phyloP scores from a whole-genome alignment of 2,797 vertebrate genomes.

The Micropoecilia bifurca region DNA sequence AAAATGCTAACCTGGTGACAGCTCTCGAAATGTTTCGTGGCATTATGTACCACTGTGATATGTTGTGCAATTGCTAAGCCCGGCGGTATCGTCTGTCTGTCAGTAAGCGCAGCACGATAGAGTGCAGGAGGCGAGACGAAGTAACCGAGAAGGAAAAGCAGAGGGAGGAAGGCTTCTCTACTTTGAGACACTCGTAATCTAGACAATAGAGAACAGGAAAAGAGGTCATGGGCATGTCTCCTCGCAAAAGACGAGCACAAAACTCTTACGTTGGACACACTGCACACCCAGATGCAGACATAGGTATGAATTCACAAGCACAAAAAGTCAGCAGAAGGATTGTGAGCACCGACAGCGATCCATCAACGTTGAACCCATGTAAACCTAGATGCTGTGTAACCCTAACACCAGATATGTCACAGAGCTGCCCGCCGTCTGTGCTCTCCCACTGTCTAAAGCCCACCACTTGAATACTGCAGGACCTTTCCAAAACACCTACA shows the following conservation, averaged over 20 bases:
- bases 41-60: constrained; percentile 2
- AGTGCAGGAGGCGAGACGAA: constrained; percentile 42
- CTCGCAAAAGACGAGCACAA: constrained; percentile 33
- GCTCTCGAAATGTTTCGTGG: constrained; percentile 29
- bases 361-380: constrained; percentile 61
- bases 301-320: constrained; percentile 14
- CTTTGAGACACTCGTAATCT: constrained; percentile 46
- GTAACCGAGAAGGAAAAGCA: constrained; percentile 32
- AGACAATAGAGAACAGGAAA: constrained; percentile 42
- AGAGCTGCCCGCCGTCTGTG: constrained; percentile 34
- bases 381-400: constrained; percentile 60
- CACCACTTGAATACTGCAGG: constrained; percentile 43
- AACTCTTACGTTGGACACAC: constrained; percentile 18
- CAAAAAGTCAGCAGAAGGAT: constrained; percentile 33
- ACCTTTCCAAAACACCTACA: constrained; percentile 47
- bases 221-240: constrained; percentile 54
- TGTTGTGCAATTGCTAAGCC: constrained; percentile 38
- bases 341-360: constrained; percentile 31
- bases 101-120: constrained; percentile 34
- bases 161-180: constrained; percentile 35
- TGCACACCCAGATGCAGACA: constrained; percentile 27
- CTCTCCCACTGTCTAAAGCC: constrained; percentile 50
- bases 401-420: constrained; percentile 67
- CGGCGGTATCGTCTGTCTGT: constrained; percentile 38
- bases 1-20: constrained; percentile 59